Base-by-base conservation (phyloP, 2,113 vertebrate species). In the Azemiops feae region DNA sequence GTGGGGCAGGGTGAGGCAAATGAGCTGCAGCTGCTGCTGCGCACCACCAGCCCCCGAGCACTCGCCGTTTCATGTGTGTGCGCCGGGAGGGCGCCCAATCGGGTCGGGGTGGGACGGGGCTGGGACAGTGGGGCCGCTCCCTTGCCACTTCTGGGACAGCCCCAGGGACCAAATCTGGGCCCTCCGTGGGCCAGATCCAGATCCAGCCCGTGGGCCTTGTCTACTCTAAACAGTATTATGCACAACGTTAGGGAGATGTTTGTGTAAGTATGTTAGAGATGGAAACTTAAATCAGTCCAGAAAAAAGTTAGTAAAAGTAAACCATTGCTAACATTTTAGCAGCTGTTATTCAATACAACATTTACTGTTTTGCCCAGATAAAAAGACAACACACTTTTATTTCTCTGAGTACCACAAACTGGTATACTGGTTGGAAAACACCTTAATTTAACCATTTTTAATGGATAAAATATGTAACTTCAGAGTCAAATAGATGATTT, bases 371-470 rank as follows among this genome's bases (percentile, higher is more conserved):
- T 85, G 50, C n/a, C 50, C 45, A 47, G 52, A 55, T 87, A 43
- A 81, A 10, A 14, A 10, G 34, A 16, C 8, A 43, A 22, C 27
- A 58, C 57, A 87, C 18, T 89, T 87, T 93, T 87, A 27, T 87
- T 92, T 94, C 91, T 45, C 39, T 92, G 14, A 18, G 52, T 47
- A 92, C 69, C 11, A 69, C 94, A 57, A 0, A 0, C 12, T 20
- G 3, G 58, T 90, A 95, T 93, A 95, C 94, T 95, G 95, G 90
- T 95, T 22, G 4, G 86, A 94, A 64, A 0, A 64, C 89, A 95
- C 64, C 91, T 94, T 64, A 94, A 94, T 95, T 95, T 94, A 93
- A 93, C 92, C 89, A 92, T 69, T 94, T 95, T 90, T 93, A 81
- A 88, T 74, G 81, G 22, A 90, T 91, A 89, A 95, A 94, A 94